Conservation (phyloP, 1,140 invertebrate genomes). For the Drosophila santomea region DNA sequence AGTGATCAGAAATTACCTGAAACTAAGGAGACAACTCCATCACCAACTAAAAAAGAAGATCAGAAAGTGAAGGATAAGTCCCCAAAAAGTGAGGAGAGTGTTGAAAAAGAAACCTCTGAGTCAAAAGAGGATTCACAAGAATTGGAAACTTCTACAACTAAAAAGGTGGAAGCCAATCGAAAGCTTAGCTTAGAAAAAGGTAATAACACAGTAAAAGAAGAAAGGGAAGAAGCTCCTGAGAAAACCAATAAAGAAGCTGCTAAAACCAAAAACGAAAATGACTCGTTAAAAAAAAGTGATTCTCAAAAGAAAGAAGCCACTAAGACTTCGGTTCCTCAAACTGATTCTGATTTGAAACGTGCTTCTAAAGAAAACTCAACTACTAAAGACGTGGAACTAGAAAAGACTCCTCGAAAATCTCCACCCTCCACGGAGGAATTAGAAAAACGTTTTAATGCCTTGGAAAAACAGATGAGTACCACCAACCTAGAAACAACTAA, state of each 20-base stretch:
- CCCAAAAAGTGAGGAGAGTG: not conserved
- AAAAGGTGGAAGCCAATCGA: not conserved
- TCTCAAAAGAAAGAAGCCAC: not conserved
- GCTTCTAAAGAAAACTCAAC: not conserved
- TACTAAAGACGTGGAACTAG: not conserved
- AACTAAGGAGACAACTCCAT: not conserved
- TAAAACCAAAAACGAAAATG: not conserved
- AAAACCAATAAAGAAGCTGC: not conserved
- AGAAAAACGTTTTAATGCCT: slow-evolving; percentile 74
- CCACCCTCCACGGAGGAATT: slow-evolving; percentile 78
- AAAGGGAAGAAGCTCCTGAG: not conserved
- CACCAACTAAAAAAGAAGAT: not conserved
- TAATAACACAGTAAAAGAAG: not conserved
- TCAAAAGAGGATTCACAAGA: not conserved
- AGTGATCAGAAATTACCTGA: not conserved
- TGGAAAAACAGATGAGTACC: slow-evolving; percentile 70
- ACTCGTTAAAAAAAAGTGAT: not conserved
- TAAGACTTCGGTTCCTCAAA: not conserved
- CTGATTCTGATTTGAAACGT: not conserved
- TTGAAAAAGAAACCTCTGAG: not conserved
- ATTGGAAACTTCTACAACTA: not conserved
- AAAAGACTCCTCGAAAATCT: slow-evolving; percentile 33
- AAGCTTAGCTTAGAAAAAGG: not conserved
- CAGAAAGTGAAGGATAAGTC: not conserved
- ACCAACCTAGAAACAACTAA: slow-evolving; percentile 29